Conservation (phyloP, 2,797 vertebrate genomes). For the Tokudaia muenninki region DNA sequence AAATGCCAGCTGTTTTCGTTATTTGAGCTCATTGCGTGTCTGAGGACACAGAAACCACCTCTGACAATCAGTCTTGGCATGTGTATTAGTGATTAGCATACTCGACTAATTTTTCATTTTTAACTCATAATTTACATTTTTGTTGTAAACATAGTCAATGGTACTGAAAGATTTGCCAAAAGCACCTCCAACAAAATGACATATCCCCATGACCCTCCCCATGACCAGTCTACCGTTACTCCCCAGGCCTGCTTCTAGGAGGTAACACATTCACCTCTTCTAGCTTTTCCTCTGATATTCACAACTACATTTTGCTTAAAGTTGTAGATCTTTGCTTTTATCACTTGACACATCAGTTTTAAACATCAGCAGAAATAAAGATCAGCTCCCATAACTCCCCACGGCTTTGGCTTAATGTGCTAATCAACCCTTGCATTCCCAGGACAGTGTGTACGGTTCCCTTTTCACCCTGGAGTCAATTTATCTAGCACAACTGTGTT, state of each 20-base stretch:
- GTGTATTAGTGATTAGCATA: not conserved
- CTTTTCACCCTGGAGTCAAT: not conserved
- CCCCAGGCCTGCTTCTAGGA: not conserved
- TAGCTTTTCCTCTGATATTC: not conserved
- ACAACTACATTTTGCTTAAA: not conserved
- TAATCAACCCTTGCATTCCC: not conserved
- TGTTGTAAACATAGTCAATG: constrained; percentile 3
- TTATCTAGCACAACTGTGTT: not conserved
- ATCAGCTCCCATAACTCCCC: not conserved
- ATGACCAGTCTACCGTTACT: not conserved
- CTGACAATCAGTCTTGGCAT: not conserved
- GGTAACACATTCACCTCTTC: not conserved
- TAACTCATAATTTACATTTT: not conserved
- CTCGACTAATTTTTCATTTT: not conserved
- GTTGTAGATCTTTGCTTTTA: not conserved
- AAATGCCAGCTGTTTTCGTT: not conserved
- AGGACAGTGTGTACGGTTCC: not conserved
- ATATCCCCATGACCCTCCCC: not conserved
- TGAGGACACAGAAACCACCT: not conserved
- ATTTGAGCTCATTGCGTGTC: not conserved
- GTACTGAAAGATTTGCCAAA: not conserved
- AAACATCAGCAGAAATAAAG: not conserved
- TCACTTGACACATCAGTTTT: not conserved
- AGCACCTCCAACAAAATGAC: not conserved
- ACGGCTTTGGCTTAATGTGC: not conserved